Conservation (phyloP, 2,113 vertebrate species). For the Dromiciops gliroides region DNA sequence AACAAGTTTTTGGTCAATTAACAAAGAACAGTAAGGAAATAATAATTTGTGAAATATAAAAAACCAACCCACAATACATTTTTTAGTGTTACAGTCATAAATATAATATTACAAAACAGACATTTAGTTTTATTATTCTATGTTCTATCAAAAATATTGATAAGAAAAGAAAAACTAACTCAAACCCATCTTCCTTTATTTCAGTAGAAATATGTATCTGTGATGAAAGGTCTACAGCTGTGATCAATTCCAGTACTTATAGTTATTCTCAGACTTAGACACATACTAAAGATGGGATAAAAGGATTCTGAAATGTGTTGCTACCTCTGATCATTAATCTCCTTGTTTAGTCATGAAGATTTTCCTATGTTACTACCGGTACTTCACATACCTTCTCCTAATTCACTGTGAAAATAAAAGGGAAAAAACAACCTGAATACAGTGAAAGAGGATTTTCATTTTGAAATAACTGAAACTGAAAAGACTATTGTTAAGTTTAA, state of each 20-base stretch:
- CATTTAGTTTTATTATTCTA: not conserved
- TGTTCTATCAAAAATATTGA: not conserved
- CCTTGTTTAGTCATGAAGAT: slow-evolving; percentile 69
- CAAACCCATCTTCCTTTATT: not conserved
- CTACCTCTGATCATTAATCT: slow-evolving; percentile 73
- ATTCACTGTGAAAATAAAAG: slow-evolving; percentile 32
- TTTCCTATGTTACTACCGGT: slow-evolving; percentile 69
- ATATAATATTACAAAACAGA: not conserved
- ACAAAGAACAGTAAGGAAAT: not conserved
- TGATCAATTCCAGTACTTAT: slow-evolving; percentile 60
- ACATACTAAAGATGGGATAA: slow-evolving; percentile 71
- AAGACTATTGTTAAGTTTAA: not conserved
- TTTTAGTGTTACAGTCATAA: not conserved
- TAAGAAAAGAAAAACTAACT: not conserved
- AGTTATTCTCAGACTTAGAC: slow-evolving; percentile 53
- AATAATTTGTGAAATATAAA: not conserved
- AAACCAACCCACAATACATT: not conserved
- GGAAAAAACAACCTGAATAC: slow-evolving; percentile 24
- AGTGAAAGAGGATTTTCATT: not conserved
- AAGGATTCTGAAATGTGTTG: slow-evolving; percentile 69
- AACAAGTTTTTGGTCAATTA: not conserved
- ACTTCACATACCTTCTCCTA: slow-evolving; percentile 57
- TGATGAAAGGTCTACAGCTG: slow-evolving; percentile 62
- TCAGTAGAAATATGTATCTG: slow-evolving; percentile 44
- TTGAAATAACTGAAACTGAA: not conserved